Conservation (phyloP, 2,113 vertebrate species). For the Amblyopsis rosae region DNA sequence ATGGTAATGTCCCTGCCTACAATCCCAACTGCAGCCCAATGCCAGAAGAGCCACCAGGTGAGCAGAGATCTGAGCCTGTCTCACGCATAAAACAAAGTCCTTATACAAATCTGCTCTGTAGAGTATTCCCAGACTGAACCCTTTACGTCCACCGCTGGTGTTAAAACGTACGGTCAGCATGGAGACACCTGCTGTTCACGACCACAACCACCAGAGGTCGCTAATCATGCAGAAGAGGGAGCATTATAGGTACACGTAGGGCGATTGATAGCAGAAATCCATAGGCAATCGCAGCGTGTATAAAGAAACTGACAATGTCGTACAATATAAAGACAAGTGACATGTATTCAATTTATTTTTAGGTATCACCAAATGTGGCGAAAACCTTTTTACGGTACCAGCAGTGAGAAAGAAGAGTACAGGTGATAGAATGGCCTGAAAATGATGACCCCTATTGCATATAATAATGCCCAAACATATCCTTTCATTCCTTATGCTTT, state of each 20-base stretch:
- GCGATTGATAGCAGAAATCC: not conserved
- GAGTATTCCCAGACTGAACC: conserved; percentile 67
- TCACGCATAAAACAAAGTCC: not conserved
- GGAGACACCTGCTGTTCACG: conserved; percentile 70
- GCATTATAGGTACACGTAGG: conserved; percentile 51
- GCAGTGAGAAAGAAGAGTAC: conserved; percentile 72
- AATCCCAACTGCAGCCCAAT: conserved; percentile 47
- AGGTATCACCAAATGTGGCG: conserved; percentile 73
- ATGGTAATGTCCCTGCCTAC: conserved; percentile 52
- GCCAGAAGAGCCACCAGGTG: conserved; percentile 60
- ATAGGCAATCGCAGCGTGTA: not conserved
- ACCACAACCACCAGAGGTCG: conserved; percentile 75
- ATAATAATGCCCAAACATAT: too few relatives aligned
- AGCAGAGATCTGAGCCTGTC: conserved; percentile 4
- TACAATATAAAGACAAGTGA: conserved; percentile 19
- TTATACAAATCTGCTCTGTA: conserved; percentile 15
- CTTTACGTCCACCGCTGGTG: conserved; percentile 67
- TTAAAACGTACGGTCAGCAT: conserved; percentile 67
- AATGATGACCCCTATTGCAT: too few relatives aligned
- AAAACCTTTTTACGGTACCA: conserved; percentile 73
- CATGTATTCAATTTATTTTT: conserved; percentile 8
- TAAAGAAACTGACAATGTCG: not conserved
- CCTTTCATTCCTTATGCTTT: not conserved
- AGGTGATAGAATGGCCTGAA: conserved; percentile 48
- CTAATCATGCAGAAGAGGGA: conserved; percentile 71